phyloP scores from a whole-genome alignment of 2,797 vertebrate genomes.

The Sebastes variabilis region DNA sequence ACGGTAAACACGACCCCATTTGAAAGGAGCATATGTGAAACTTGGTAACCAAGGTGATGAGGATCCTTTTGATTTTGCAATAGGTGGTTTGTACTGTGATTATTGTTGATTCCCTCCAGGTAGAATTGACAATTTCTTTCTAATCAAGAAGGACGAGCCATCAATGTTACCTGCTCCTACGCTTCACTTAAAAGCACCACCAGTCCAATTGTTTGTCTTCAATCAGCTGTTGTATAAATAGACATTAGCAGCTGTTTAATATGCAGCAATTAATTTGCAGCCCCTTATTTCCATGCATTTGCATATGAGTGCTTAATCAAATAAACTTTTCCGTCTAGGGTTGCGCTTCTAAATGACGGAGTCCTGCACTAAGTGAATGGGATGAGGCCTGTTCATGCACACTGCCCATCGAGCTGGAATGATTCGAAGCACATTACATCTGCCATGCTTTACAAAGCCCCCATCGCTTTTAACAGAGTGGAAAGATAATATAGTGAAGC shows the following conservation, averaged over 20 bases:
- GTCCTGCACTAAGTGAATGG: slow-evolving; percentile 49
- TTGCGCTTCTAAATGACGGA: slow-evolving; percentile 45
- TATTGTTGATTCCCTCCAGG: neutral
- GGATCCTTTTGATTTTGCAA: neutral
- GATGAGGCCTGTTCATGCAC: slow-evolving; percentile 48
- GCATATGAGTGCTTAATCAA: slow-evolving; percentile 60
- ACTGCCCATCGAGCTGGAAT: slow-evolving; percentile 63
- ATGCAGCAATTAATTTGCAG: slow-evolving; percentile 44
- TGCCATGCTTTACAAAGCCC: slow-evolving; percentile 65
- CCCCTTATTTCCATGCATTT: slow-evolving; percentile 46
- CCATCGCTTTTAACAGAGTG: slow-evolving; percentile 61
- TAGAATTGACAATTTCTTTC: neutral
- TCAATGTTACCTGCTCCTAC: slow-evolving; percentile 2
- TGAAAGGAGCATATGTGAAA: neutral
- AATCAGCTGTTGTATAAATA: slow-evolving; percentile 41
- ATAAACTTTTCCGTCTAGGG: slow-evolving; percentile 31
- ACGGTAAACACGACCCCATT: no score
- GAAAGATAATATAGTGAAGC: slow-evolving; percentile 74
- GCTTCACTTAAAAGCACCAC: neutral
- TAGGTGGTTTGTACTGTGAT: neutral
- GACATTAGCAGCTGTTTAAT: slow-evolving; percentile 58
- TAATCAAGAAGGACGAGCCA: neutral
- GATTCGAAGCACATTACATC: slow-evolving; percentile 65
- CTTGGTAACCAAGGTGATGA: neutral
- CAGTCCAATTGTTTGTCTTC: slow-evolving; percentile 30